Percentiles rank a stretch among this genome's conserved stretches.
phyloP scores from a whole-genome alignment of 2,113 vertebrate genomes.

The cat (Felis catus) region DNA sequence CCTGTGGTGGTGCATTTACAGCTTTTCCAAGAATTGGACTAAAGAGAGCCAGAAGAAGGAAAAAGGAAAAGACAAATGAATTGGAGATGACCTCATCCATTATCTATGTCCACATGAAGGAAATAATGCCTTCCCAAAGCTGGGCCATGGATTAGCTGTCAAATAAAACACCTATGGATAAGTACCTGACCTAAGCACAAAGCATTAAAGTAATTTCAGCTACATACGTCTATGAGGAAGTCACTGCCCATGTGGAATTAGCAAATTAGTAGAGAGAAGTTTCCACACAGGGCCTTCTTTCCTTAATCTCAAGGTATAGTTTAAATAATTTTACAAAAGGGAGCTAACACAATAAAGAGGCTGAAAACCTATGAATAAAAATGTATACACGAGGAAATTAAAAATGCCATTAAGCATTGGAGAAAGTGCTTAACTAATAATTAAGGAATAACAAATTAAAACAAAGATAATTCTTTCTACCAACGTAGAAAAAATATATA shows the following conservation, averaged over 20 bases:
- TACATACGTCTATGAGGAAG: constrained; percentile 40
- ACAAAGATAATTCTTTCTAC: constrained; percentile 27
- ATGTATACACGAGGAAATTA: constrained; percentile 31
- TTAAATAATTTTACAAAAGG: constrained; percentile 63
- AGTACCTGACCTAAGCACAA: constrained; percentile 64
- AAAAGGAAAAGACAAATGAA: constrained; percentile 68
- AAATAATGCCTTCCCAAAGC: constrained; percentile 62
- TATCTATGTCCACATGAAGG: constrained; percentile 44
- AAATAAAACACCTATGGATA: constrained; percentile 65
- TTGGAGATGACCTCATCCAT: constrained; percentile 68
- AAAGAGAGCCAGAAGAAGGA: constrained; percentile 44
- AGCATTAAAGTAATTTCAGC: constrained; percentile 63
- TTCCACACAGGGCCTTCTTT: constrained; percentile 45
- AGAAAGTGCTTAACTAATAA: neutral
- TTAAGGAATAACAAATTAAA: constrained; percentile 51
- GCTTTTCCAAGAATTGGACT: constrained; percentile 53
- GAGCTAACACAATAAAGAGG: constrained; percentile 25
- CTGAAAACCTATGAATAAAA: neutral
- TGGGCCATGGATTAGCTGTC: constrained; percentile 67
- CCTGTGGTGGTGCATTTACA: neutral
- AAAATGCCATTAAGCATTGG: neutral
- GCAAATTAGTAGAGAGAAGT: constrained; percentile 44
- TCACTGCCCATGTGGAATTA: constrained; percentile 61
- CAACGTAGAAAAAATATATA: neutral
- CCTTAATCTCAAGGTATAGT: constrained; percentile 46